Conservation (phyloP, 2,888 invertebrate species). For the Masnerella sp. region DNA sequence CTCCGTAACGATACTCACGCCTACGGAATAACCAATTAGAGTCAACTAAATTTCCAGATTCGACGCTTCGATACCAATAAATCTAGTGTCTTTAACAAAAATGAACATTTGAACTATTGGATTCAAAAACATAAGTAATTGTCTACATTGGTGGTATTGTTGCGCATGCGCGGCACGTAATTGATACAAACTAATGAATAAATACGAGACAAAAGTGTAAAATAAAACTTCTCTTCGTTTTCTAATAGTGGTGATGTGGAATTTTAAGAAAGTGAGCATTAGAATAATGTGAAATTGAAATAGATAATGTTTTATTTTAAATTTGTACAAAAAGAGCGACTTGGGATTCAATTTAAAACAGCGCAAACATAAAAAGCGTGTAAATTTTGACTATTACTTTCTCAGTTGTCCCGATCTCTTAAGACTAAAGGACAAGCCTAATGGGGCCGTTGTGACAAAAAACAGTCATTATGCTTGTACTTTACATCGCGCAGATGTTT, state of each 20-base stretch:
- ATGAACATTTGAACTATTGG: too few species aligned
- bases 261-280: too few species aligned
- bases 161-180: constrained; percentile 27
- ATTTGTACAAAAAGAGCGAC: too few species aligned
- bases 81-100: constrained; percentile 30
- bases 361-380: not conserved
- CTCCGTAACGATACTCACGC: constrained; percentile 29
- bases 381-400: not conserved
- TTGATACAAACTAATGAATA: constrained; percentile 6
- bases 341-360: not conserved
- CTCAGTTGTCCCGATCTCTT: constrained; percentile 17
- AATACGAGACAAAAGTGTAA: constrained; percentile 13
- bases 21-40: constrained; percentile 44
- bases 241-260: too few species aligned
- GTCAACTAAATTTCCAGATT: constrained; percentile 12
- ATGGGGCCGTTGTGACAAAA: constrained; percentile 64
- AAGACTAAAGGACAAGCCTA: constrained; percentile 35
- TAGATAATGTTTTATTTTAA: too few species aligned
- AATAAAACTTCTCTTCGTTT: too few species aligned
- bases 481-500: constrained; percentile 66
- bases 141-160: too few species aligned
- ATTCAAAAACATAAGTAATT: too few species aligned
- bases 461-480: constrained; percentile 62
- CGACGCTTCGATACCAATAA: constrained; percentile 17
- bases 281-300: too few species aligned